These are phyloP conservation scores for Brevimyrus niger DNA, from an alignment of 2,113 vertebrate genomes.

Conservation along the genomic window DNA sequence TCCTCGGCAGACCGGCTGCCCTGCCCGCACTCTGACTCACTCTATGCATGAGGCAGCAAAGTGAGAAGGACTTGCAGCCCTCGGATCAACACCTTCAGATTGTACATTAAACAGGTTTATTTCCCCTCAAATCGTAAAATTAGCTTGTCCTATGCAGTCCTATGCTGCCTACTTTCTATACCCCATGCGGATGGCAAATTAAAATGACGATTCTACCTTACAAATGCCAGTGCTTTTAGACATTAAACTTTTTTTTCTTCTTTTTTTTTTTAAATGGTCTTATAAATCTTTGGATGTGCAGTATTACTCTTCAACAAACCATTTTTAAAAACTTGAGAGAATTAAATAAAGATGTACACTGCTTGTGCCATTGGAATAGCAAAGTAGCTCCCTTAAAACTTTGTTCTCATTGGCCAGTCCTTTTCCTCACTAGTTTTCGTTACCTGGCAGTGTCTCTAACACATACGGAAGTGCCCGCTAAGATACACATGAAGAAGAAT, in stretches of 20 bases:
- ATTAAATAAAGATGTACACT: slow-evolving; percentile 64
- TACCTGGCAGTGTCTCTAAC: slow-evolving; percentile 87
- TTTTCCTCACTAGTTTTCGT: slow-evolving; percentile 40
- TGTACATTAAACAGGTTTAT: slow-evolving; percentile 60
- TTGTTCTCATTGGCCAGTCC: slow-evolving; percentile 66
- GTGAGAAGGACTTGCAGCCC: slow-evolving; percentile 55
- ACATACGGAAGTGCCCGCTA: slow-evolving; percentile 73
- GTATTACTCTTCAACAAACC: slow-evolving; percentile 75
- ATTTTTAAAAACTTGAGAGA: slow-evolving; percentile 68
- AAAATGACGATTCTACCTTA: slow-evolving; percentile 68
- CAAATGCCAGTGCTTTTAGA: slow-evolving; percentile 80
- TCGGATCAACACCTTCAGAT: slow-evolving; percentile 56
- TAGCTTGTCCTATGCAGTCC: slow-evolving; percentile 64
- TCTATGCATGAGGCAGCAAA: slow-evolving; percentile 37
- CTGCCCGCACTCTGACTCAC: slow-evolving; percentile 52
- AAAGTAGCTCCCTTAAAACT: slow-evolving; percentile 70
- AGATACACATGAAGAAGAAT: slow-evolving; percentile 71
- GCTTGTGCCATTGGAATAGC: slow-evolving; percentile 68
- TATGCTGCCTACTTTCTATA: slow-evolving; percentile 66
- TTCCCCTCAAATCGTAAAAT: slow-evolving; percentile 64
- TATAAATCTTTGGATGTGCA: slow-evolving; percentile 80
- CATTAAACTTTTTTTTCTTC: slow-evolving; percentile 56
- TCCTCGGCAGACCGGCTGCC: slow-evolving; percentile 66
- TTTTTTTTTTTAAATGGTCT: slow-evolving; percentile 61
- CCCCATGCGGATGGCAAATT: slow-evolving; percentile 72